A percentile compares a stretch with the other conserved stretches of the same genome.
These are phyloP conservation scores for Furnarius figulus DNA, from an alignment of 2,113 vertebrate species.

Conservation along the genomic window DNA sequence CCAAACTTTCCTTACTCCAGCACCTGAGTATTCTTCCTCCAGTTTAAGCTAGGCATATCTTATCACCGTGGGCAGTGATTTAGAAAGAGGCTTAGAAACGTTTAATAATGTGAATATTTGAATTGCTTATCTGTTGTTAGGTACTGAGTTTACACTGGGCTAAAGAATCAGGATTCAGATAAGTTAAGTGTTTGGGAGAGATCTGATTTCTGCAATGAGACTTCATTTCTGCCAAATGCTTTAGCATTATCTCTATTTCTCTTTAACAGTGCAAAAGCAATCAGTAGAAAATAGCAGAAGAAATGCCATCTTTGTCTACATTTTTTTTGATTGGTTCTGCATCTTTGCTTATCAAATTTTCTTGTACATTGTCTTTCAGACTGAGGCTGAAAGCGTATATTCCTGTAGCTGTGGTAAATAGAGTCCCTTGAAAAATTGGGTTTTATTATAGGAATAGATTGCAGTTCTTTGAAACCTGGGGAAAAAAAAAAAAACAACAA, in stretches of 20 bases:
- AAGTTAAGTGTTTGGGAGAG: rapidly evolving
- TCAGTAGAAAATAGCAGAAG: not conserved
- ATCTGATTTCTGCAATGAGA: not conserved
- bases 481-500: not conserved
- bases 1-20: not conserved
- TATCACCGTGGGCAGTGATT: not conserved
- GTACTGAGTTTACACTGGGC: not conserved
- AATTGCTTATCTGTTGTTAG: not conserved
- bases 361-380: not conserved
- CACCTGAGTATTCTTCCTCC: not conserved
- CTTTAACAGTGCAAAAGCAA: not conserved
- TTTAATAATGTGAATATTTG: not conserved
- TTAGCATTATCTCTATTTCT: not conserved
- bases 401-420: not conserved
- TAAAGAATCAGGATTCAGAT: not conserved
- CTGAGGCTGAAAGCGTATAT: not conserved
- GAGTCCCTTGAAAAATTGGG: not conserved
- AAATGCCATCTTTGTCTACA: not conserved
- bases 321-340: not conserved
- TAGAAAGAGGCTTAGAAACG: not conserved
- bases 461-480: not conserved
- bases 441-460: not conserved
- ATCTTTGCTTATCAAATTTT: not conserved
- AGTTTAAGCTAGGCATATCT: not conserved
- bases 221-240: not conserved